Base-by-base conservation (phyloP, 2,888 invertebrate genomes). In the Drosophila mercatorum region DNA sequence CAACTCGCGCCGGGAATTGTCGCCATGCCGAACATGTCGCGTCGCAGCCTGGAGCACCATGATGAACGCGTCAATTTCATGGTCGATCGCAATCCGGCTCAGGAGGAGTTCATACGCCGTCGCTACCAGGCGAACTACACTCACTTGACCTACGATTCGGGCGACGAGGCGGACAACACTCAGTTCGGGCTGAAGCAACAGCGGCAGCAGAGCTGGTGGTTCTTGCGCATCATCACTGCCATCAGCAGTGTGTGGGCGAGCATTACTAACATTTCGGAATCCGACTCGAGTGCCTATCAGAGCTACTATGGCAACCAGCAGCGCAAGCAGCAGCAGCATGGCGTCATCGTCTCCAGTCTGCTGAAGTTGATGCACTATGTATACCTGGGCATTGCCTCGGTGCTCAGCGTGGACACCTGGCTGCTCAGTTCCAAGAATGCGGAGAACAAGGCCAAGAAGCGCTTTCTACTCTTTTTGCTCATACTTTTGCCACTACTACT, bases 21-120 rank as follows among this genome's bases (percentile, higher is more conserved):
- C 76, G 96, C 96, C 34, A 96, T 97, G 94, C 97, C 97, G 5
- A 97, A 98, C 93, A 97, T 98, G 97, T 97, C 97, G 2, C 95
- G 97, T 4, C 94, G 95, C 66, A 95, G 96, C 64, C 93, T 96
- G 58, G 93, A 94, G 2, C 94, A 94, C 90, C 94, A 94, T 91
- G 93, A 94, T 41, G 94, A 94, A 57, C 94, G 94, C 3, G 93
- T 94, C 41, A 85, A 91, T 64, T 80, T 75, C 22, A 92, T 93
- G 93, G 87, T 92, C 55, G 78, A 91, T 65, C 79, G 83, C 43
- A 90, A 92, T 79, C 92, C 93, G 4, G 66, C 83, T 3, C 89
- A 92, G 71, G 93, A 92, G 80, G 85, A 90, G 58, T 91, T 84
- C 46, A 92, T 93, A 41, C 89, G 93, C 8, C 89, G 91, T 12